These are phyloP conservation scores for Poecilia gillii DNA, from an alignment of 2,797 vertebrate species.

Conservation along the genomic window DNA sequence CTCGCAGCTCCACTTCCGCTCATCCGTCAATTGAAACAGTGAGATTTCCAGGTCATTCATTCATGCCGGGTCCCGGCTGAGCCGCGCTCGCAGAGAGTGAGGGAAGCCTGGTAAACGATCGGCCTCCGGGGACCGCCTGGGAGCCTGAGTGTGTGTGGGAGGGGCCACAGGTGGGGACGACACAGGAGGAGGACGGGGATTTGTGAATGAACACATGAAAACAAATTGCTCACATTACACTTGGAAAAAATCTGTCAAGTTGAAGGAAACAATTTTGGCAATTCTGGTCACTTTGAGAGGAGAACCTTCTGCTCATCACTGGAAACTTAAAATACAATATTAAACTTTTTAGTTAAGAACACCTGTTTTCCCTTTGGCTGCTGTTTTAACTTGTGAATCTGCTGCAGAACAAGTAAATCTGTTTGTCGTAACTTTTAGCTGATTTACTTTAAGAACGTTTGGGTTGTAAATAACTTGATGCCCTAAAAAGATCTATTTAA, in stretches of 20 bases:
- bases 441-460: not conserved
- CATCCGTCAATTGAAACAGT: constrained; percentile 74
- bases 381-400: not conserved
- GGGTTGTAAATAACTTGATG: not conserved
- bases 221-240: constrained; percentile 20
- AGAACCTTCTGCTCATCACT: not conserved
- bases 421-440: too few species aligned
- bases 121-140: constrained; percentile 63
- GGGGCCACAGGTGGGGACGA: constrained; percentile 3
- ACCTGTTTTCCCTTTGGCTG: not conserved
- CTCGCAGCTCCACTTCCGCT: constrained; percentile 79
- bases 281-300: not conserved
- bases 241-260: constrained; percentile 1
- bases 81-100: constrained; percentile 58
- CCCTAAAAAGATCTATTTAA: not conserved
- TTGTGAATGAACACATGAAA: constrained; percentile 29
- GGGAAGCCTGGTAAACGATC: constrained; percentile 75
- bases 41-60: constrained; percentile 82
- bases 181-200: constrained; percentile 24
- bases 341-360: not conserved
- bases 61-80: constrained; percentile 74
- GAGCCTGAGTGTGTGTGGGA: constrained; percentile 25
- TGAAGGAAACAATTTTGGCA: not conserved
- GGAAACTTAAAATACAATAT: not conserved
- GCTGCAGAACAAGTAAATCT: not conserved